Base-by-base conservation (phyloP, 2,113 vertebrate species). In the Eupsittula cactorum region DNA sequence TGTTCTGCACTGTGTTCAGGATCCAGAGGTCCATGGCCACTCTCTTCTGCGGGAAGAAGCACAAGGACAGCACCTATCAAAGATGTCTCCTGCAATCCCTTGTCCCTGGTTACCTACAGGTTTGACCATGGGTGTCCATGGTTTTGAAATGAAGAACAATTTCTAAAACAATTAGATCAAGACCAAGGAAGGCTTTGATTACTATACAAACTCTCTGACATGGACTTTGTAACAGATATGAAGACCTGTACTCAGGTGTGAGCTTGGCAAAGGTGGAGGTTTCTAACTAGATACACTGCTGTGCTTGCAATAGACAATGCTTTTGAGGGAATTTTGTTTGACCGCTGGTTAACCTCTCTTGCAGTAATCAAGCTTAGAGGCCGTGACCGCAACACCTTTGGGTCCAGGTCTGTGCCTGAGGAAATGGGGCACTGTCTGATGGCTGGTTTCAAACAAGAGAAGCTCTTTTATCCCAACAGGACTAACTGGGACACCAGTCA, bases 191-290 rank as follows among this genome's bases (percentile, higher is more conserved):
- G 20, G 14, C 10, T 86, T 82, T 88, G 35, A 41, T 65, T 37
- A 21, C 37, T 62, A 4, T 20, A 28, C 14, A 65, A 25, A 7
- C 31, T 57, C 23, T 20, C 42, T 60, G 60, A 46, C 37, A 39
- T 11, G 39, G 55, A 47, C 24, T 74, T 60, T 44, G 27, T 49
- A 50, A 28, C 44, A 41, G 16, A 41, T 11, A 33, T 17, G 28
- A 67, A 69, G 28, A 67, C 17, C 29, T 46, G 20, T 52, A 14
- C n/a, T 83, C 39, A 64, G 20, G 14, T 31, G 13, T 25, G 52
- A 67, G 20, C 35, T 64, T 7, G 2, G 33, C n/a, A 49, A 75
- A 87, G 33, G 68, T 25, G 31, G 0, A 1, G 1, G 0, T 64
- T 74, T 10, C 24, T 28, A 63, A 3, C 10, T 28, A 42, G 35